A percentile compares a stretch with the other conserved stretches of the same genome.
phyloP scores from a whole-genome alignment of 2,888 invertebrate species.

The Campoplex nolae region DNA sequence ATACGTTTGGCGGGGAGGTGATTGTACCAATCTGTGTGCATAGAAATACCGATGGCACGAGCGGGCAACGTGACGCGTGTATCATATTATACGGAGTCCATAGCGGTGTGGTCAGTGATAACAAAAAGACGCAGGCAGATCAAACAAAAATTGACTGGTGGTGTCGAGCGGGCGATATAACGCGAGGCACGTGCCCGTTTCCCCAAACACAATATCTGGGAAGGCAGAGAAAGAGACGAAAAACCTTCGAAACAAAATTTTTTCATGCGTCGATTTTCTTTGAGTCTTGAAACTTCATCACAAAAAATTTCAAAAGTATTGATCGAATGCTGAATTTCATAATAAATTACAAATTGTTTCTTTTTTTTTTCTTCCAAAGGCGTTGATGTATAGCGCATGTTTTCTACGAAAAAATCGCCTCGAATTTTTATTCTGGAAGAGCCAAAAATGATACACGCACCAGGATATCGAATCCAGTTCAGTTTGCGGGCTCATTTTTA shows the following conservation, averaged over 20 bases:
- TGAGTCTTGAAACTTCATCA: background rate
- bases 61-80: constrained; percentile 62
- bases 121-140: constrained; percentile 56
- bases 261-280: background rate
- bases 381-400: too few relatives aligned
- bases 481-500: background rate
- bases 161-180: constrained; percentile 44
- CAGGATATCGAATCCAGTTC: background rate
- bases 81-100: constrained; percentile 27
- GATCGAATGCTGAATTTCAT: background rate
- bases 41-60: constrained; percentile 67
- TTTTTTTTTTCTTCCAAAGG: too few relatives aligned
- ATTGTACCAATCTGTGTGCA: constrained; percentile 68
- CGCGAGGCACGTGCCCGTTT: constrained; percentile 39
- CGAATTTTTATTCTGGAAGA: background rate
- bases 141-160: constrained; percentile 63
- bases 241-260: background rate
- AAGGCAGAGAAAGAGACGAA: constrained; percentile 66
- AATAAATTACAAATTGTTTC: background rate
- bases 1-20: constrained; percentile 33
- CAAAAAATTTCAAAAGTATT: background rate
- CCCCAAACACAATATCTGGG: constrained; percentile 70
- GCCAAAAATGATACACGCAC: background rate
- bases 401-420: background rate
- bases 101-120: constrained; percentile 62